Evolutionary conservation across 2,797 vertebrate genomes (phyloP).

Genomic region (Bradypodion ventrale): DNA sequence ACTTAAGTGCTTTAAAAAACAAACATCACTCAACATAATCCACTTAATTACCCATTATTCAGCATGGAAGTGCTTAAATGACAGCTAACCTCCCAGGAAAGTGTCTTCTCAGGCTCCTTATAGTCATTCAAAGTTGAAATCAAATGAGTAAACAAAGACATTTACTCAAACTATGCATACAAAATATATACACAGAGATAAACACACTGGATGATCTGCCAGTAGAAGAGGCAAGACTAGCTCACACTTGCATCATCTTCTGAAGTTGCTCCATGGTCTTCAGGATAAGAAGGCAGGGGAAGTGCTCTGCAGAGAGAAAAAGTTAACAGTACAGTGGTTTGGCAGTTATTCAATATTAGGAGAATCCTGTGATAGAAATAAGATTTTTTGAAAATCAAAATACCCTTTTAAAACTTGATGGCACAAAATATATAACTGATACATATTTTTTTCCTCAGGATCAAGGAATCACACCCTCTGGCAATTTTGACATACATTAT

Average conservation of each 20-base stretch:
- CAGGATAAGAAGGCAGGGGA: constrained; percentile 59
- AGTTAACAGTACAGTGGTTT: not conserved
- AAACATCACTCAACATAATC: not conserved
- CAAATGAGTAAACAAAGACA: constrained; percentile 10
- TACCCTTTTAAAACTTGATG: not conserved
- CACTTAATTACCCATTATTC: not conserved
- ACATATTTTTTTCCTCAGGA: too few relatives aligned
- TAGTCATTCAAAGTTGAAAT: constrained; percentile 5
- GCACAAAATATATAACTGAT: too few relatives aligned
- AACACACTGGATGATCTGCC: constrained; percentile 24
- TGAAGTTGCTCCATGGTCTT: constrained; percentile 43
- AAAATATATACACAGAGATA: constrained; percentile 23
- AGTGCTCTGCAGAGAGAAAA: constrained; percentile 51
- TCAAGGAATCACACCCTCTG: too few relatives aligned
- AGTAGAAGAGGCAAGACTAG: constrained; percentile 32
- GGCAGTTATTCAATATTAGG: not conserved
- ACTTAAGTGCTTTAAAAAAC: constrained; percentile 1
- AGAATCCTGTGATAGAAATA: not conserved
- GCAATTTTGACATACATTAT: too few relatives aligned
- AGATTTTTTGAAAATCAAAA: not conserved
- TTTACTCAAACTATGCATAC: not conserved
- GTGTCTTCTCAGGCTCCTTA: not conserved
- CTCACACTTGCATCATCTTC: constrained; percentile 61
- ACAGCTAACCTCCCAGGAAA: not conserved
- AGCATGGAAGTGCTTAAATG: not conserved